phyloP scores from a whole-genome alignment of 2,888 invertebrate species.

The Nomada ferruginata region DNA sequence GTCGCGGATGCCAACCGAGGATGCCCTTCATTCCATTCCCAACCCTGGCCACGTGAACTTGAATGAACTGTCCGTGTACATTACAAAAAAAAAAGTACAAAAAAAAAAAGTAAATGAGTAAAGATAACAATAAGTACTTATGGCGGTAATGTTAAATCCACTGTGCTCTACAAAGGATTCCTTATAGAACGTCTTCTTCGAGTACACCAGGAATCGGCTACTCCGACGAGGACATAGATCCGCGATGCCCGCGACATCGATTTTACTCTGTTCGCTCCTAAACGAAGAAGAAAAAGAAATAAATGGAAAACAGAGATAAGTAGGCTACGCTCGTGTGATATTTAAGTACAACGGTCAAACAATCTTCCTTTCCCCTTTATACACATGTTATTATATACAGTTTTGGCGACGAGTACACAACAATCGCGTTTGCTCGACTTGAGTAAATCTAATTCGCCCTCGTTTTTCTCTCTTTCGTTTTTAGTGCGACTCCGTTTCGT shows the following conservation, averaged over 20 bases:
- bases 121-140: constrained; percentile 65
- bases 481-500: not conserved
- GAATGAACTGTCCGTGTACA: constrained; percentile 49
- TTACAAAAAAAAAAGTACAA: constrained; percentile 36
- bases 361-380: constrained; percentile 48
- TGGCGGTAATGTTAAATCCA: constrained; percentile 46
- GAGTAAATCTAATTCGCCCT: constrained; percentile 33
- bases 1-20: constrained; percentile 37
- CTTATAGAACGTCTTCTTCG: constrained; percentile 29
- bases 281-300: not conserved
- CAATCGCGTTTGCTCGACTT: constrained; percentile 54
- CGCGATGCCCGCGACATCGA: constrained; percentile 47
- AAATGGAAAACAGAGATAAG: constrained; percentile 11
- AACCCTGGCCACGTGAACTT: constrained; percentile 43
- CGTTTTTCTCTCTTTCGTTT: constrained; percentile 3
- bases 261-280: constrained; percentile 22
- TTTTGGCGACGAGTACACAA: constrained; percentile 41
- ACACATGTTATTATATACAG: constrained; percentile 46
- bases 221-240: constrained; percentile 5
- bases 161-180: constrained; percentile 43
- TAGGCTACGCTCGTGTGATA: constrained; percentile 38
- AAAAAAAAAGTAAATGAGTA: constrained; percentile 31
- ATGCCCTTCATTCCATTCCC: constrained; percentile 25
- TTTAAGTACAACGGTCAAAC: constrained; percentile 78
- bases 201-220: constrained; percentile 5